phyloP scores from a whole-genome alignment of 2,888 invertebrate genomes.

The Anthophora plumipes region DNA sequence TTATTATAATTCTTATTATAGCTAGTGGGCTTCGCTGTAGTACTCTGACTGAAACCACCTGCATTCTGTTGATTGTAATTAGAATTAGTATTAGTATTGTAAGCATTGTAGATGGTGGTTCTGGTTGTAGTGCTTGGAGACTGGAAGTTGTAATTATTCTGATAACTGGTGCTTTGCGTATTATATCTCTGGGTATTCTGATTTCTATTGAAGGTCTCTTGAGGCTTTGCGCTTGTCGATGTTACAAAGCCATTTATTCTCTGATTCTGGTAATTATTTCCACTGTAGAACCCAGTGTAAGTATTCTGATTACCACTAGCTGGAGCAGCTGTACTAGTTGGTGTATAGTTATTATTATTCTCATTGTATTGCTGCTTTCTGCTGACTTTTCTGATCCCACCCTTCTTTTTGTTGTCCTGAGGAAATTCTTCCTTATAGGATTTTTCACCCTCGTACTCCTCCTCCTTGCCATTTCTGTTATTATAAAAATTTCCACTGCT shows the following conservation, averaged over 20 bases:
- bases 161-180: conserved; percentile 72
- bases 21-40: conserved; percentile 72
- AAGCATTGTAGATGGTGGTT: conserved; percentile 69
- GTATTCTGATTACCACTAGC: conserved; percentile 58
- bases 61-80: conserved; percentile 70
- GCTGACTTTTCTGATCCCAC: conserved; percentile 76
- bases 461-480: conserved; percentile 85
- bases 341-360: conserved; percentile 65
- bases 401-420: conserved; percentile 79
- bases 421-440: conserved; percentile 85
- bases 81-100: conserved; percentile 61
- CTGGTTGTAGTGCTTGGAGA: conserved; percentile 75
- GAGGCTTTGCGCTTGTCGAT: conserved; percentile 59
- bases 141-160: conserved; percentile 76
- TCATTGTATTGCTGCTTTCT: conserved; percentile 76
- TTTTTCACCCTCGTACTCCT: conserved; percentile 85
- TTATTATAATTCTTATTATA: conserved; percentile 74
- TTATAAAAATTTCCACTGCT: conserved; percentile 80
- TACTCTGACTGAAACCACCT: conserved; percentile 55
- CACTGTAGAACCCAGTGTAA: conserved; percentile 70
- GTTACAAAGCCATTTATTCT: conserved; percentile 58
- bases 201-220: conserved; percentile 70
- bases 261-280: conserved; percentile 64
- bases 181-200: conserved; percentile 71
- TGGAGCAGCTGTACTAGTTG: conserved; percentile 70